These are phyloP conservation scores for Pachycephala philippinensis DNA, from an alignment of 2,113 vertebrate species.

Conservation along the genomic window DNA sequence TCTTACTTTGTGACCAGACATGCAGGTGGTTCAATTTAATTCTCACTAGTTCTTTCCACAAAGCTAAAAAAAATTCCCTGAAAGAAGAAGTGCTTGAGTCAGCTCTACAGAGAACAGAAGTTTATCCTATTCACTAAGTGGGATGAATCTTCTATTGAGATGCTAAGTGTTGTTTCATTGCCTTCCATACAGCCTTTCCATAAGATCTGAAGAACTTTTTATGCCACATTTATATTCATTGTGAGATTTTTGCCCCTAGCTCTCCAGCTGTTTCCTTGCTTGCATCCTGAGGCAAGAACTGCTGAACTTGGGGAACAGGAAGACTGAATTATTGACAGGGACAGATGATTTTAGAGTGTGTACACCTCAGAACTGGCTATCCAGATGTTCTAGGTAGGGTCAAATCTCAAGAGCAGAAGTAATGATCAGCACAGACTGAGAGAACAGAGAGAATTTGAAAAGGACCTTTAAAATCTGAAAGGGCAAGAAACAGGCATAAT, in stretches of 20 bases:
- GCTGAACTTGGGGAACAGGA: not conserved
- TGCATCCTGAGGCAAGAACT: slow-evolving; percentile 2
- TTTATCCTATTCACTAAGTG: slow-evolving; percentile 29
- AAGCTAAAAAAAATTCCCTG: not conserved
- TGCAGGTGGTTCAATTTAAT: not conserved
- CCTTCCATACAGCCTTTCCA: slow-evolving; percentile 1
- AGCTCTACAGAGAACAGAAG: slow-evolving; percentile 36
- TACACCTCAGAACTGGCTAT: not conserved
- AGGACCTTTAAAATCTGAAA: not conserved
- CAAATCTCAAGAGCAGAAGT: not conserved
- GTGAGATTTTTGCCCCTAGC: slow-evolving; percentile 1
- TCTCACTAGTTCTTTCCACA: not conserved
- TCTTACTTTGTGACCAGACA: not conserved
- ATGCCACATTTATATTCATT: slow-evolving; percentile 3
- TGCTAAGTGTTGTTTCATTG: slow-evolving; percentile 41
- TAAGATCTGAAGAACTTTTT: slow-evolving; percentile 7
- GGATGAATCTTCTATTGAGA: slow-evolving; percentile 45
- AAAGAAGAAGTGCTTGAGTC: slow-evolving; percentile 49
- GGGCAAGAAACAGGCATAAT: not conserved
- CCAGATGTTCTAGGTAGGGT: not conserved
- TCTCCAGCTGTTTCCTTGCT: slow-evolving; percentile 42
- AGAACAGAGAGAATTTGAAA: not conserved
- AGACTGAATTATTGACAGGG: not conserved
- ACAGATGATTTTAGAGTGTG: not conserved
- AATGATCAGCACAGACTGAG: not conserved